Evolutionary conservation across 2,113 vertebrate genomes (phyloP).

Genomic region (Tretioscincus oriximinensis): DNA sequence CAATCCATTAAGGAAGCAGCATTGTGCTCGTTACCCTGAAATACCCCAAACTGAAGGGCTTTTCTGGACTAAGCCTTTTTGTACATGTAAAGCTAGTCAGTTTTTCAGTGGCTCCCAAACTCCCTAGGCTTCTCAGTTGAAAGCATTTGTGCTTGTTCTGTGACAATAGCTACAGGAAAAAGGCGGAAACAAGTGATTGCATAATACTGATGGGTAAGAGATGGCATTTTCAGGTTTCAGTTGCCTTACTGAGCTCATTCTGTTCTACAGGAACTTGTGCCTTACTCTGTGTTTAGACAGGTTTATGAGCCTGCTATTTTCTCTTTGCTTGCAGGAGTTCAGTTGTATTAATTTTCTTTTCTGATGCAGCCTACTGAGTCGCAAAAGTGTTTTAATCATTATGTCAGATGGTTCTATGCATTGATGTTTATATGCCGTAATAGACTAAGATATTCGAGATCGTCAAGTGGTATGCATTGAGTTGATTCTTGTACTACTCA

Average conservation of each 20-base stretch:
- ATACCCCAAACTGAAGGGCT: conserved; percentile 39
- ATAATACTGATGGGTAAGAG: conserved; percentile 49
- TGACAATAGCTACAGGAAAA: conserved; percentile 41
- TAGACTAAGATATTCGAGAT: neutral
- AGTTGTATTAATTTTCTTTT: conserved; percentile 1
- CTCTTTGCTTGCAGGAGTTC: neutral
- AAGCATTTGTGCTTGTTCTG: conserved; percentile 51
- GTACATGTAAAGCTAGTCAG: conserved; percentile 27
- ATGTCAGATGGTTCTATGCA: neutral
- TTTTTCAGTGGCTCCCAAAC: conserved; percentile 27
- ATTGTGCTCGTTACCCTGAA: conserved; percentile 38
- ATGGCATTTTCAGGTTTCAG: conserved; percentile 37
- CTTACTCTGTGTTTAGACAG: conserved; percentile 34
- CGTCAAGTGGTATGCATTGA: neutral
- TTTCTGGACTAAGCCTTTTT: conserved; percentile 46
- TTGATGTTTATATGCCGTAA: neutral
- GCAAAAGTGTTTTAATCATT: neutral
- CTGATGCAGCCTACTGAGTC: neutral
- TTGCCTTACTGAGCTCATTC: conserved; percentile 24
- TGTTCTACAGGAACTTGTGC: conserved; percentile 37
- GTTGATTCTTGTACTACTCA: neutral
- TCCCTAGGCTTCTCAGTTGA: conserved; percentile 45
- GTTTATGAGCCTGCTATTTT: neutral
- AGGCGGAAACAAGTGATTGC: conserved; percentile 42
- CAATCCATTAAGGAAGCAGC: conserved; percentile 62